Conservation (phyloP, 2,888 invertebrate species). For the Idaea biselata region DNA sequence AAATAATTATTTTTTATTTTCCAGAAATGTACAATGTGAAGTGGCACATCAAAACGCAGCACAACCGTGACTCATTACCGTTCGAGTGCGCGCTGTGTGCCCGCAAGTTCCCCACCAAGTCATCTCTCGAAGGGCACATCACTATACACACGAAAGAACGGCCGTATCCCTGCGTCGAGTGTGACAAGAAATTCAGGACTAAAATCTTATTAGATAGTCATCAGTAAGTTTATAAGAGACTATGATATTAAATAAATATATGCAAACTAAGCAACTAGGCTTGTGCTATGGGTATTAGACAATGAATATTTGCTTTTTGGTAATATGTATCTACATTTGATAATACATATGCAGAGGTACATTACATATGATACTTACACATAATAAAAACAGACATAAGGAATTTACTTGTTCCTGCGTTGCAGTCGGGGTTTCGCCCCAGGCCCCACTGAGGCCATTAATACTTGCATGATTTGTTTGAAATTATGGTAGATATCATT, state of each 20-base stretch:
- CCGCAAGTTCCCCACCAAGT: constrained; percentile 48
- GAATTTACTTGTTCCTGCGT: too few relatives aligned
- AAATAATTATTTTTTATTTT: constrained; percentile 10
- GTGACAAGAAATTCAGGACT: constrained; percentile 53
- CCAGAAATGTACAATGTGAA: constrained; percentile 49
- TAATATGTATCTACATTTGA: too few relatives aligned
- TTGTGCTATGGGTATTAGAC: background rate
- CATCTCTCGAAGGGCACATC: constrained; percentile 48
- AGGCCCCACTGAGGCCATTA: too few relatives aligned
- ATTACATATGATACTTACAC: too few relatives aligned
- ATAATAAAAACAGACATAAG: too few relatives aligned
- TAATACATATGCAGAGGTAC: too few relatives aligned
- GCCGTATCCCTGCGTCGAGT: constrained; percentile 54
- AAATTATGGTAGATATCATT: too few relatives aligned
- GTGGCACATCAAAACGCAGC: constrained; percentile 44
- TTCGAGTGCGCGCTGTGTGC: constrained; percentile 54
- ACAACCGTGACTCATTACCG: constrained; percentile 41
- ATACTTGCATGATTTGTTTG: too few relatives aligned
- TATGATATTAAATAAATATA: too few relatives aligned
- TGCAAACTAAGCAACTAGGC: too few relatives aligned
- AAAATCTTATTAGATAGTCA: constrained; percentile 47
- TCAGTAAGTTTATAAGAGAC: constrained; percentile 50
- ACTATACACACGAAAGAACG: constrained; percentile 56
- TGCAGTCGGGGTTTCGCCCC: too few relatives aligned
- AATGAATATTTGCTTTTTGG: too few relatives aligned